These are phyloP conservation scores for Pitangus sulphuratus DNA, from an alignment of 2,797 vertebrate genomes.

Conservation along the genomic window DNA sequence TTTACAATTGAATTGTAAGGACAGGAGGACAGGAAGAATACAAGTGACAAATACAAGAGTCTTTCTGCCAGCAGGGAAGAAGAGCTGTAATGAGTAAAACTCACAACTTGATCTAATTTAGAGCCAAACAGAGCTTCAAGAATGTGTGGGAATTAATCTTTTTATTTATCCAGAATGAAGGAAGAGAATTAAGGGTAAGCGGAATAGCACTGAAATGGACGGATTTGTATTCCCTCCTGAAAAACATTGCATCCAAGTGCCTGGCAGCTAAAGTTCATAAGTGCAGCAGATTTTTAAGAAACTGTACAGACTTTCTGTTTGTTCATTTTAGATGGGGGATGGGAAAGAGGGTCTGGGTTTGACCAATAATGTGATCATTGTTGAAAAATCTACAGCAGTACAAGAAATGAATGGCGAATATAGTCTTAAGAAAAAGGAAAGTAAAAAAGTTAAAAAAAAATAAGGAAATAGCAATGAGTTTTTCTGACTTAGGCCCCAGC, in stretches of 20 bases:
- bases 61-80: conserved; percentile 51
- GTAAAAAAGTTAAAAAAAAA: neutral
- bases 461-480: neutral
- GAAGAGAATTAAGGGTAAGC: conserved; percentile 61
- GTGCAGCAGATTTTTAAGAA: conserved; percentile 46
- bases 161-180: conserved; percentile 69
- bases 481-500: conserved; percentile 15
- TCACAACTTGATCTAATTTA: conserved; percentile 63
- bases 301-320: conserved; percentile 27
- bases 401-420: conserved; percentile 32
- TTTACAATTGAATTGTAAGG: conserved; percentile 67
- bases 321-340: neutral
- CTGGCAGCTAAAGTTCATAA: conserved; percentile 61
- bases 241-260: conserved; percentile 44
- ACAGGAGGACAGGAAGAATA: conserved; percentile 35
- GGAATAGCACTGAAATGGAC: conserved; percentile 61
- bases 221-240: conserved; percentile 53
- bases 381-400: conserved; percentile 29
- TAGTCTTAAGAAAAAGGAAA: neutral
- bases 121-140: conserved; percentile 50
- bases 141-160: conserved; percentile 69
- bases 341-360: conserved; percentile 8
- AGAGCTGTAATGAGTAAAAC: conserved; percentile 56
- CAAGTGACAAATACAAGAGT: conserved; percentile 60
- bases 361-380: conserved; percentile 57